Conservation (phyloP, 2,797 vertebrate species). For the Myotis myotis region DNA sequence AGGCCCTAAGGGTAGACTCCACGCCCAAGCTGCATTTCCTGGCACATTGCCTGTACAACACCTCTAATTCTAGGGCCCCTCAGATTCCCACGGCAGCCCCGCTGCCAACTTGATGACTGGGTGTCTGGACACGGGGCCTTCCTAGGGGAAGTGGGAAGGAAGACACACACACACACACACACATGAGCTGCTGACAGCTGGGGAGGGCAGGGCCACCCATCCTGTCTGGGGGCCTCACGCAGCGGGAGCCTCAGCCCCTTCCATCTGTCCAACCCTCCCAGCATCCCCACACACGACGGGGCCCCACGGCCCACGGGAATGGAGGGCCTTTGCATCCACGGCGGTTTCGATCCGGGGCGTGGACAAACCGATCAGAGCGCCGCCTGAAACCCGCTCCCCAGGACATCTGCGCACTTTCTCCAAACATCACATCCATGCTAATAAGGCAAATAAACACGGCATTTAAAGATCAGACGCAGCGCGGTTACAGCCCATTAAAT, state of each 20-base stretch:
- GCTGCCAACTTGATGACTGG: rapidly evolving
- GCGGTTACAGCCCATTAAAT: background rate
- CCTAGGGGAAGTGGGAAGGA: too few species aligned
- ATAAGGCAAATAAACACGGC: conserved; percentile 1
- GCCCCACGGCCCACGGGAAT: rapidly evolving
- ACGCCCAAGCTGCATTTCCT: background rate
- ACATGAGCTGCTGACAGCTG: background rate
- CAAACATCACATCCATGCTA: background rate
- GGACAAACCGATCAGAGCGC: background rate
- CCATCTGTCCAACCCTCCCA: background rate
- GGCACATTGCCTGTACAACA: rapidly evolving
- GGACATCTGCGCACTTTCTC: background rate
- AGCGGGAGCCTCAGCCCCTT: background rate
- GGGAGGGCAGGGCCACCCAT: background rate
- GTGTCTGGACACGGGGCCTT: background rate
- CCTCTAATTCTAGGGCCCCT: background rate
- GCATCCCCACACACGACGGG: background rate
- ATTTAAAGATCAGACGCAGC: background rate
- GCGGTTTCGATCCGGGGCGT: rapidly evolving
- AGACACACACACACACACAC: too few species aligned
- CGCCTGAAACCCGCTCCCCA: rapidly evolving
- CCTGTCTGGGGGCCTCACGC: background rate
- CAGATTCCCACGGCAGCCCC: too few species aligned
- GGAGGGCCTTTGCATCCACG: rapidly evolving
- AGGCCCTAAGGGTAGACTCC: background rate